Evolutionary conservation across 1,140 invertebrate species (phyloP).

Genomic region (Pinna nobilis): DNA sequence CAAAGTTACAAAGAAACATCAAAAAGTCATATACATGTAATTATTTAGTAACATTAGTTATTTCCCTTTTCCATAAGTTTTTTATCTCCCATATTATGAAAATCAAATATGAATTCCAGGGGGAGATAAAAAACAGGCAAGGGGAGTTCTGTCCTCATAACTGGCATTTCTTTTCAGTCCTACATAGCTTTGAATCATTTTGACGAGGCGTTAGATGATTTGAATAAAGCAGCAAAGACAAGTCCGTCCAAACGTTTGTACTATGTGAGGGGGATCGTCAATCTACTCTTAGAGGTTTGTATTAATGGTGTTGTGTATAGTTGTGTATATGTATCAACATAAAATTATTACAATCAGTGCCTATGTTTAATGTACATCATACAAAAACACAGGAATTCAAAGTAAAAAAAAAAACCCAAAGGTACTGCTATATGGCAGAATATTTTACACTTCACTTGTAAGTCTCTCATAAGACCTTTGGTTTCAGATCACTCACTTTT

Average conservation of each 20-base stretch:
- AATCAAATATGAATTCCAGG: too few relatives aligned
- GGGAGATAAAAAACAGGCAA: too few relatives aligned
- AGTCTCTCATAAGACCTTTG: neutral
- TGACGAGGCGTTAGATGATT: conserved; percentile 57
- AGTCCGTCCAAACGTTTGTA: conserved; percentile 48
- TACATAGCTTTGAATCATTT: conserved; percentile 56
- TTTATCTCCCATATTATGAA: too few relatives aligned
- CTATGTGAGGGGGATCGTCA: conserved; percentile 60
- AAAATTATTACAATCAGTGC: neutral
- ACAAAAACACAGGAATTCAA: too few relatives aligned
- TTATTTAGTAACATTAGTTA: too few relatives aligned
- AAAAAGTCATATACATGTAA: neutral
- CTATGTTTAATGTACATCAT: too few relatives aligned
- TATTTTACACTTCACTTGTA: too few relatives aligned
- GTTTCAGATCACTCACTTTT: neutral
- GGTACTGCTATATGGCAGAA: too few relatives aligned
- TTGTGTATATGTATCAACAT: neutral
- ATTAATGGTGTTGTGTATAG: neutral
- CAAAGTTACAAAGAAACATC: neutral
- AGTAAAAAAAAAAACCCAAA: too few relatives aligned
- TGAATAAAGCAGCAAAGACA: conserved; percentile 50
- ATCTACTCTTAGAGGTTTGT: conserved; percentile 58
- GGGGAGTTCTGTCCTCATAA: too few relatives aligned
- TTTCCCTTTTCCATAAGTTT: too few relatives aligned
- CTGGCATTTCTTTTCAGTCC: conserved; percentile 46